Conservation (phyloP, 35 echinoderm and acorn worm genomes). For the Amphiura filiformis region DNA sequence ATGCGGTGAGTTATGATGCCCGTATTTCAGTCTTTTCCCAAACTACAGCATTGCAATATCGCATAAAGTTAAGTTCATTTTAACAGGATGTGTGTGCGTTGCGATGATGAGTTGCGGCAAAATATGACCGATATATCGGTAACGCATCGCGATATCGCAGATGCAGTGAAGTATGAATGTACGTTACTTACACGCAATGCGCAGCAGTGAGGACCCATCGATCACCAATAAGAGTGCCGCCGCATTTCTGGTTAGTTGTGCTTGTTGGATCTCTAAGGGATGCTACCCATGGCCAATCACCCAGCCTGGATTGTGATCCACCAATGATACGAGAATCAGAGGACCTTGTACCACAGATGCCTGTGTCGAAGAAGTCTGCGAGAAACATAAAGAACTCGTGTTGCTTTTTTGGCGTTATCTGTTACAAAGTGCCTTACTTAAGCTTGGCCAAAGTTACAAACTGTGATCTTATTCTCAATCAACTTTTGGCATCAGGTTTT, state of each 20-base stretch:
- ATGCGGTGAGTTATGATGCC: too few relatives aligned
- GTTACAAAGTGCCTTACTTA: too few relatives aligned
- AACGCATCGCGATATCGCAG: too few relatives aligned
- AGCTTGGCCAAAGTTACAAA: too few relatives aligned
- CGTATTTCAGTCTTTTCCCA: background rate
- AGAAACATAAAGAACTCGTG: background rate
- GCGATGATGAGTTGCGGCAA: too few relatives aligned
- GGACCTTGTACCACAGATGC: constrained; percentile 43
- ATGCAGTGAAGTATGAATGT: background rate
- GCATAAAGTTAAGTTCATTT: too few relatives aligned
- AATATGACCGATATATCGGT: too few relatives aligned
- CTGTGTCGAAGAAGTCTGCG: constrained; percentile 21
- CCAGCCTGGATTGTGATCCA: background rate
- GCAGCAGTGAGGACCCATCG: constrained; percentile 54
- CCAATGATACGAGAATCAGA: constrained; percentile 25
- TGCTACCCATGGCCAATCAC: constrained; percentile 60
- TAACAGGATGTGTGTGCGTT: too few relatives aligned
- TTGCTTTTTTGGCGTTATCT: too few relatives aligned
- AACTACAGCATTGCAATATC: background rate
- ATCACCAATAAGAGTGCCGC: constrained; percentile 34
- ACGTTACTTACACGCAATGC: constrained; percentile 54
- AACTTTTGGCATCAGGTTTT: too few relatives aligned
- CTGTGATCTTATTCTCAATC: too few relatives aligned
- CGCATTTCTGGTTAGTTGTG: constrained; percentile 20
- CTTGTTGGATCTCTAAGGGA: background rate